phyloP scores from a whole-genome alignment of 2,888 invertebrate species.

The Lasioglossum zephyrum region DNA sequence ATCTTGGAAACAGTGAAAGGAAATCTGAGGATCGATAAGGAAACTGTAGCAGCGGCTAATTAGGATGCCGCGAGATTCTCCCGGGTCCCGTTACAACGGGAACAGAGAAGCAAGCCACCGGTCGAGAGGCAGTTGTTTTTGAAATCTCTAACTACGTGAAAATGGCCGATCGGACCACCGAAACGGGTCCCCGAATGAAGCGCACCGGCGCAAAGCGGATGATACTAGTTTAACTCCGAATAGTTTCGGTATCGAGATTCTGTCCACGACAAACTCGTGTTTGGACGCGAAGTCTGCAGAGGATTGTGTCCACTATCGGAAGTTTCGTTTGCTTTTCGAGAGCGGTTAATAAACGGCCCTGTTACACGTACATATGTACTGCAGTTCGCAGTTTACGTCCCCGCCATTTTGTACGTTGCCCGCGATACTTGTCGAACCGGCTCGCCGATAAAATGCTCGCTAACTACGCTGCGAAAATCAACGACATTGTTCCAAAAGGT shows the following conservation, averaged over 20 bases:
- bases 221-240: constrained; percentile 6
- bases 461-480: not conserved
- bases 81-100: not conserved
- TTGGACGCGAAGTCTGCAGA: not conserved
- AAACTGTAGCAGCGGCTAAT: constrained; percentile 18
- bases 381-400: not conserved
- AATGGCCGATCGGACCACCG: not conserved
- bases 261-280: not conserved
- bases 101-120: not conserved
- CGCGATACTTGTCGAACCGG: not conserved
- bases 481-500: not conserved
- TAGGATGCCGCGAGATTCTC: not conserved
- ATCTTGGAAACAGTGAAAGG: constrained; percentile 17
- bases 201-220: constrained; percentile 4
- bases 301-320: not conserved
- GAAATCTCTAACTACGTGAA: constrained; percentile 10
- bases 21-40: constrained; percentile 26
- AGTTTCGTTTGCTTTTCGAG: not conserved
- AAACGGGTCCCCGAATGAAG: not conserved
- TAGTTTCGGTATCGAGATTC: constrained; percentile 16
- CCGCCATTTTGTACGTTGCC: not conserved
- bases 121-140: not conserved
- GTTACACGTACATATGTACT: not conserved
- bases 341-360: not conserved
- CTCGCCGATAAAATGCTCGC: not conserved